phyloP scores from a whole-genome alignment of 1,140 invertebrate genomes.

The Drosophila equinoxialis region DNA sequence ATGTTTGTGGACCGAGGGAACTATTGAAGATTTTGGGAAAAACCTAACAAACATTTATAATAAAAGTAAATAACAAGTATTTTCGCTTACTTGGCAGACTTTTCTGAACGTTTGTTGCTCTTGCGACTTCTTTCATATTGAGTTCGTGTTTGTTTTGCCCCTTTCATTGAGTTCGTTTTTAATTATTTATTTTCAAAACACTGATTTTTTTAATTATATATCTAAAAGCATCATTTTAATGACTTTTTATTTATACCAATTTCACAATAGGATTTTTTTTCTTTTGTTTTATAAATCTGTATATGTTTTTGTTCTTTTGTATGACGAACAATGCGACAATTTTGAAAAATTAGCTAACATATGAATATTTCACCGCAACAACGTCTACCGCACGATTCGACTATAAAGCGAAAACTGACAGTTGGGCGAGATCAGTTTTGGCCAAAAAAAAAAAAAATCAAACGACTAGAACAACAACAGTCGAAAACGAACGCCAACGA shows the following conservation, averaged over 20 bases:
- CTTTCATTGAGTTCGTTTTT: constrained; percentile 66
- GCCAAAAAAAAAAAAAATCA: constrained; percentile 52
- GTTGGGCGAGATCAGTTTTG: constrained; percentile 82
- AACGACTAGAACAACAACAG: constrained; percentile 72
- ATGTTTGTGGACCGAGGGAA: constrained; percentile 33
- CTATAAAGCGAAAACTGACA: constrained; percentile 78
- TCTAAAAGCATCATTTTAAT: constrained; percentile 22
- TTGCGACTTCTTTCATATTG: constrained; percentile 77
- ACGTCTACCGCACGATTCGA: constrained; percentile 69
- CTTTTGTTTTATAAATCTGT: constrained; percentile 31
- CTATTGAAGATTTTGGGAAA: not conserved
- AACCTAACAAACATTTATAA: not conserved
- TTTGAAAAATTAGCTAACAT: constrained; percentile 68
- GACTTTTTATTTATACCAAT: constrained; percentile 22
- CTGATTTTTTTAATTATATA: not conserved
- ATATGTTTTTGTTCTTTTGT: constrained; percentile 12
- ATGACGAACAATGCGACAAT: constrained; percentile 37
- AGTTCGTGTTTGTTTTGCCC: constrained; percentile 63
- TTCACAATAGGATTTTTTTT: constrained; percentile 4
- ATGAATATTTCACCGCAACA: constrained; percentile 54
- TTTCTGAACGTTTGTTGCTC: constrained; percentile 73
- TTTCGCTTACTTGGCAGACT: constrained; percentile 72
- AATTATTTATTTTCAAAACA: constrained; percentile 1
- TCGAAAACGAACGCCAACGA: constrained; percentile 60
- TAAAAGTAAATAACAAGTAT: not conserved